phyloP scores from a whole-genome alignment of 2,113 vertebrate genomes.

The Elaphurus davidianus region DNA sequence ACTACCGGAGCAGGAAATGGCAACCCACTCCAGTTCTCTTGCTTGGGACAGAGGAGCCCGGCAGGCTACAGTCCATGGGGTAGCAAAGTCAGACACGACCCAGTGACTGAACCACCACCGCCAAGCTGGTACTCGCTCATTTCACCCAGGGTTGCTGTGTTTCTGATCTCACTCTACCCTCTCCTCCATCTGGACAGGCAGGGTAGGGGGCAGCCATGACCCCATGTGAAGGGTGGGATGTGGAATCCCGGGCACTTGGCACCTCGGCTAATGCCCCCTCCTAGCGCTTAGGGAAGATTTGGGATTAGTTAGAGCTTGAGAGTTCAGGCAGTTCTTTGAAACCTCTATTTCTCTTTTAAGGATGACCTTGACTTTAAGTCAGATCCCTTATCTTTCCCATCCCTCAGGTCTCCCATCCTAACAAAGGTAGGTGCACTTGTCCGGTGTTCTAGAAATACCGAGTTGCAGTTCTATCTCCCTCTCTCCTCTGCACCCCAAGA shows the following conservation, averaged over 20 bases:
- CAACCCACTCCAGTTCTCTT: neutral
- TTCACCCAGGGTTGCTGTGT: neutral
- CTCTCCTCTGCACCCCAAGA: neutral
- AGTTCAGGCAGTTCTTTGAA: neutral
- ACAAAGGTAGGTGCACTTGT: neutral
- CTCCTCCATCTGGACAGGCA: neutral
- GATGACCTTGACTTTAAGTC: neutral
- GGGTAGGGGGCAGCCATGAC: neutral
- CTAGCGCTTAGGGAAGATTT: neutral
- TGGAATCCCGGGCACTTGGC: neutral
- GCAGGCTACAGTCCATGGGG: neutral
- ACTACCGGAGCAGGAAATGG: neutral
- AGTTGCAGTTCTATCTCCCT: fast-evolving
- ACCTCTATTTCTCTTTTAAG: neutral
- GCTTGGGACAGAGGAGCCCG: neutral
- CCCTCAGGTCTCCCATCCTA: neutral
- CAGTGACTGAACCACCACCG: neutral
- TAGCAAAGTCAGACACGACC: neutral
- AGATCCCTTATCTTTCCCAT: neutral
- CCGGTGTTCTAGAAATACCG: neutral
- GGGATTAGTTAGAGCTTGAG: neutral
- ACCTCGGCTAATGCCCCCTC: neutral
- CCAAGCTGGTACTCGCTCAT: neutral
- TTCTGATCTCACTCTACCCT: neutral
- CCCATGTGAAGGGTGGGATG: neutral